Evolutionary conservation across 1,140 invertebrate genomes (phyloP), one percentile per base, ranked within the genome.

Genomic region (Acromyrmex echinatior): DNA sequence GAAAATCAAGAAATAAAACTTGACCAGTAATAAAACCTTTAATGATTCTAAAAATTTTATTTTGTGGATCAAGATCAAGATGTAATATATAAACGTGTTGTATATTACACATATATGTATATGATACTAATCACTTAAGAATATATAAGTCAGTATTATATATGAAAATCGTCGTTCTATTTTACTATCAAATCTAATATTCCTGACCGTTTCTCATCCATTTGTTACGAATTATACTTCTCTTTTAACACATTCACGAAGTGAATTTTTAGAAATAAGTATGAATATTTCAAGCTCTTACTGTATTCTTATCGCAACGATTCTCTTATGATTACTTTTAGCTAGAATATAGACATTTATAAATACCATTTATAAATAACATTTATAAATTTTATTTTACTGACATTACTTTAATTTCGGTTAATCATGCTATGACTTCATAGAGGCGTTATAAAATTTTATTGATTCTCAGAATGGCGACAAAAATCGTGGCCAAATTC

Each of bases 401-500:
- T 14, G 4, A 45, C 14, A 70, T 82, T 39, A 45, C 35, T 82
- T 82, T 60, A 31, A 12, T 60, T 82, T 62, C 49, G 51, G 39
- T 73, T 74, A 82, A 82, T 82, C 68, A 68, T 68, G 14, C 14
- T 49, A 3, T 49, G 63, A 35, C 4, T 68, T 6, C 58, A 76
- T 51, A 49, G 14, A 63, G n/a, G 39, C 56, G 39, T 84, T 70
- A 62, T 84, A 84, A 84, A 82, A 62, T 84, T 84, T 84, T 84
- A 84, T 84, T 84, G 80, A 84, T 84, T 84, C 39, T 60, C 39
- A 66, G 25, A 81, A 62, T 49, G 86, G 62, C 51, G 53, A 76
- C 71, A 80, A 91, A 91, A 91, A 91, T 91, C 90, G 91, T 91
- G 70, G 66, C n/a, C 21, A 56, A 80, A 76, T 21, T 70, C 31